phyloP scores from a whole-genome alignment of 2,888 invertebrate genomes.

The Epistrophe grossulariae region DNA sequence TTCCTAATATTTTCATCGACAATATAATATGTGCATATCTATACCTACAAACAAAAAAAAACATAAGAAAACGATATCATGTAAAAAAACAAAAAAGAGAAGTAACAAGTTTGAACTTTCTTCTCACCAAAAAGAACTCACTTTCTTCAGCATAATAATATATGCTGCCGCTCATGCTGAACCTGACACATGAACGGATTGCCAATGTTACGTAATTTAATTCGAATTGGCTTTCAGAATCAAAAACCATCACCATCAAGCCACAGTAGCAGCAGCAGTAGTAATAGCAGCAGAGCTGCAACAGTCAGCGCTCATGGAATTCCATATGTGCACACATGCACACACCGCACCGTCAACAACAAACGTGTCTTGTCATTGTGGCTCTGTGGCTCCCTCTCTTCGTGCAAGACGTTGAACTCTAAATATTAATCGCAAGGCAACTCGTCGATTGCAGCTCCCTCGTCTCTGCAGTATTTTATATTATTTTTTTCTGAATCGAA shows the following conservation, averaged over 20 bases:
- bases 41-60: neutral
- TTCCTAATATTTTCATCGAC: neutral
- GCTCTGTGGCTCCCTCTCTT: conserved; percentile 62
- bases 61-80: conserved; percentile 32
- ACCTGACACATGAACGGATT: conserved; percentile 67
- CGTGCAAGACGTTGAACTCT: conserved; percentile 73
- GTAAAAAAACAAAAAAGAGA: conserved; percentile 41
- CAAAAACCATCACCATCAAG: conserved; percentile 39
- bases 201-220: conserved; percentile 73
- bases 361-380: conserved; percentile 64
- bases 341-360: conserved; percentile 41
- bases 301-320: conserved; percentile 51
- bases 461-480: conserved; percentile 1
- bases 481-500: neutral
- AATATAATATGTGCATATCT: too few species aligned
- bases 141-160: conserved; percentile 65
- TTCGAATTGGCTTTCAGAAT: conserved; percentile 73
- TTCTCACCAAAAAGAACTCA: conserved; percentile 63
- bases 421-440: conserved; percentile 64
- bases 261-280: neutral
- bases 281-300: neutral
- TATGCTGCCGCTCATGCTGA: conserved; percentile 51
- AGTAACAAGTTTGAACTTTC: conserved; percentile 63
- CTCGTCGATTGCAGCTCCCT: conserved; percentile 37
- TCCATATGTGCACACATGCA: conserved; percentile 52